Percentiles rank a stretch among this genome's conserved stretches.
Conservation (phyloP, 2,113 vertebrate genomes). For the Aegithalos caudatus region DNA sequence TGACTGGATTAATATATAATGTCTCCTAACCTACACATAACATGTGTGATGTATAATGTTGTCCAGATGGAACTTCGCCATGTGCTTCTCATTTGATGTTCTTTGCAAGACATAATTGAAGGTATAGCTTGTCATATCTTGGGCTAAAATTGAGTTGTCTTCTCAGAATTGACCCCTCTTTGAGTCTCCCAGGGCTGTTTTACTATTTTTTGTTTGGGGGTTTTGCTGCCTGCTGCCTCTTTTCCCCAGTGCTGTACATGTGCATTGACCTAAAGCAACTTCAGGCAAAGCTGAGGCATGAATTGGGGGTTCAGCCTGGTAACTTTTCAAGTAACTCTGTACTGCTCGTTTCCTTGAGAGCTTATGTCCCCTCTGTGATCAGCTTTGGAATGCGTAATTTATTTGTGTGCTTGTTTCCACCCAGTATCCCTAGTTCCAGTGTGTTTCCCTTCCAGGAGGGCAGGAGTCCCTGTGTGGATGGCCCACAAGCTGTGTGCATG, state of each 20-base stretch:
- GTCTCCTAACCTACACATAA: not conserved
- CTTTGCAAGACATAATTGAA: not conserved
- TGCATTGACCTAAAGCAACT: not conserved
- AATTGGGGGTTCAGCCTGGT: not conserved
- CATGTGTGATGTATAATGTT: not conserved
- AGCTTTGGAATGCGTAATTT: not conserved
- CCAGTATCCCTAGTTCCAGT: not conserved
- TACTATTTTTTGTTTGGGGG: not conserved
- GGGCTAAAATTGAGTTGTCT: not conserved
- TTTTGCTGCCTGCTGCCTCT: accelerated
- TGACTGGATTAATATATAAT: not conserved
- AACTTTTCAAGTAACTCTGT: not conserved
- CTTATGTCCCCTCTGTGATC: not conserved
- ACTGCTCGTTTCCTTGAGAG: not conserved
- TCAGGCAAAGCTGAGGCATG: not conserved
- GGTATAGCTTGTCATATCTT: not conserved
- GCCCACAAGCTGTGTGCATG: not conserved
- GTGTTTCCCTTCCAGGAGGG: not conserved
- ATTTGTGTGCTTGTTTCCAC: not conserved
- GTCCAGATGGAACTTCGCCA: not conserved
- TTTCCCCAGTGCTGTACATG: not conserved
- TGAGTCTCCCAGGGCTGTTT: not conserved
- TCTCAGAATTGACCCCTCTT: not conserved
- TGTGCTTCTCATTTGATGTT: not conserved
- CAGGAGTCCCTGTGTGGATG: not conserved